These are phyloP conservation scores for Tinamus guttatus DNA, from an alignment of 2,113 vertebrate genomes.

Conservation along the genomic window DNA sequence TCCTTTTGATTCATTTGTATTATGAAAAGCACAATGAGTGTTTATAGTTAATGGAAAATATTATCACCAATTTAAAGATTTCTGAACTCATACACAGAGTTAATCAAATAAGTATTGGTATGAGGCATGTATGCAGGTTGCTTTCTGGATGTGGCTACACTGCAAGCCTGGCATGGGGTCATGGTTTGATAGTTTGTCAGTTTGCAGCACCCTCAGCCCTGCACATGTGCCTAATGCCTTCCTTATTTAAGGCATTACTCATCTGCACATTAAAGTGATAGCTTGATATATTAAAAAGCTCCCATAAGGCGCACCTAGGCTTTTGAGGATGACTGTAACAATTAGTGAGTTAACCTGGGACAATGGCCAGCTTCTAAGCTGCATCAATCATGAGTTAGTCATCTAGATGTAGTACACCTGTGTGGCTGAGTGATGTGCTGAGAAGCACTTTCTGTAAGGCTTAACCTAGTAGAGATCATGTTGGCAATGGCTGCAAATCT, in stretches of 20 bases:
- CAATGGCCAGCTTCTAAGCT: not conserved
- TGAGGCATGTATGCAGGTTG: not conserved
- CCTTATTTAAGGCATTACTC: conserved; percentile 2
- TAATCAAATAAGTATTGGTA: not conserved
- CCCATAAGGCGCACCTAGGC: not conserved
- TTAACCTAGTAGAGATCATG: not conserved
- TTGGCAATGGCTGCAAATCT: not conserved
- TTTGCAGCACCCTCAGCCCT: not conserved
- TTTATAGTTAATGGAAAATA: not conserved
- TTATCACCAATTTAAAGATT: not conserved
- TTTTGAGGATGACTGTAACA: not conserved
- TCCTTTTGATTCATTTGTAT: not conserved
- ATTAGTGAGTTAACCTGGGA: not conserved
- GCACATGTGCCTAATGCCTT: not conserved
- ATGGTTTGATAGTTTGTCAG: not conserved
- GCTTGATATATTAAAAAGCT: not conserved
- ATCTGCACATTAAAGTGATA: not conserved
- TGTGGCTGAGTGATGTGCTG: not conserved
- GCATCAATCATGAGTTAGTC: not conserved
- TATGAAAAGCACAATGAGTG: not conserved
- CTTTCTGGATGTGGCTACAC: not conserved
- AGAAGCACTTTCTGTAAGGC: not conserved
- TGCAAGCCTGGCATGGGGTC: not conserved
- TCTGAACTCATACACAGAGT: rapidly evolving
- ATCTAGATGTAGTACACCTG: not conserved